Base-by-base conservation (phyloP, 2,797 vertebrate species). In the Moxostoma hubbsi region DNA sequence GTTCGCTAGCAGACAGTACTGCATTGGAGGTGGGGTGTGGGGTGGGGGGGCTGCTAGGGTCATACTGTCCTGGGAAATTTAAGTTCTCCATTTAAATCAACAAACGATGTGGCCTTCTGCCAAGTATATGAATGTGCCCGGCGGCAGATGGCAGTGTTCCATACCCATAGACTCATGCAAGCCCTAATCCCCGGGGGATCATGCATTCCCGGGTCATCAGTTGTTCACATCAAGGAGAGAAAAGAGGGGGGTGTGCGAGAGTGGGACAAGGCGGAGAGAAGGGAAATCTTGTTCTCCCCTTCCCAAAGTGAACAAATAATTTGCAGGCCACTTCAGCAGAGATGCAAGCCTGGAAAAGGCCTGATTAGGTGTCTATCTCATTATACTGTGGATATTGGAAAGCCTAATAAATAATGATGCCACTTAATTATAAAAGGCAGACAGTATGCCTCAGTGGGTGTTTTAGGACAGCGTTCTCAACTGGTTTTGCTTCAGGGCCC, bases 41-140 rank as follows among this genome's bases (percentile, higher is more conserved):
- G 75, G 76, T 75, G 75, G 73, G 61, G 36, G 67, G 77, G 24
- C 24, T 59, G 70, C 75, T 24, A 73, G 85, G 85, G 87, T 89
- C 88, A 89, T 72, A 81, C 87, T 85, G 83, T 86, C 87, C 88
- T 89, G 87, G 87, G 87, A 89, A 89, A 86, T 84, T 86, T 87
- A 87, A 86, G 75, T 86, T 88, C 73, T 83, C 85, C 88, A 84
- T 87, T 88, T 87, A 88, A 86, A 88, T 85, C 82, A 81, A 86
- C 86, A 87, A 89, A 88, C 82, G 85, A 83, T 74, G 83, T 80
- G 73, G 85, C 87, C 88, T 88, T 88, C 85, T 88, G 85, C 78
- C 58, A 75, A 87, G 86, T 86, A 84, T 86, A 84, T 87, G 85
- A 87, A 89, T 86, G 83, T 88, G 85, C 82, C 82, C 80, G 43